These are phyloP conservation scores for Apodemia mormo DNA, from an alignment of 2,888 invertebrate species.

Conservation along the genomic window DNA sequence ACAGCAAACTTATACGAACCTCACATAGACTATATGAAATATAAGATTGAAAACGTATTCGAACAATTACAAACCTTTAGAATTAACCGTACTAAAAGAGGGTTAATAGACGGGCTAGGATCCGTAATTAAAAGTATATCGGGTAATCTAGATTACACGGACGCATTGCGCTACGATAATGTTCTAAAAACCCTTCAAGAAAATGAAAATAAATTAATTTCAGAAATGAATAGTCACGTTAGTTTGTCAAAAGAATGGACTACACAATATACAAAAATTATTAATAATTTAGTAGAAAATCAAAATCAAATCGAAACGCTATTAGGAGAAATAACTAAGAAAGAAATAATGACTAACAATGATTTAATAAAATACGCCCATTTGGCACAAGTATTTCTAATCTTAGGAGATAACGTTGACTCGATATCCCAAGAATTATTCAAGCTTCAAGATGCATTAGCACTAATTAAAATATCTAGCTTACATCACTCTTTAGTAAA, in stretches of 20 bases:
- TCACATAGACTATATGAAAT: neutral
- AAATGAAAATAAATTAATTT: no score
- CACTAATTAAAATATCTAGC: neutral
- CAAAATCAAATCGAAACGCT: neutral
- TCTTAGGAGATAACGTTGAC: neutral
- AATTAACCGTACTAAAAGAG: neutral
- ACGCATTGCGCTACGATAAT: no score
- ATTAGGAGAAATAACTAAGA: neutral
- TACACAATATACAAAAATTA: neutral
- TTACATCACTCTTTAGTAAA: neutral
- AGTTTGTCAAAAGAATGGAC: no score
- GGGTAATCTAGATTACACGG: no score
- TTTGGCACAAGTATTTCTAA: neutral
- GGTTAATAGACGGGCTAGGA: no score
- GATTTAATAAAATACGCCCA: neutral
- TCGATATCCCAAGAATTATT: no score
- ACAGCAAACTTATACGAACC: neutral
- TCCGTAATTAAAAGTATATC: no score
- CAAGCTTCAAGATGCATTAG: no score
- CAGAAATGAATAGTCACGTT: no score
- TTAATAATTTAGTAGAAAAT: neutral
- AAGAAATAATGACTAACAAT: neutral
- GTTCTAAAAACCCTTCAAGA: no score
- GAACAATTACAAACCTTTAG: neutral
- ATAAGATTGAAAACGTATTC: neutral